Conservation (phyloP, 2,113 vertebrate genomes). For the Petrocephalus microphthalmus region DNA sequence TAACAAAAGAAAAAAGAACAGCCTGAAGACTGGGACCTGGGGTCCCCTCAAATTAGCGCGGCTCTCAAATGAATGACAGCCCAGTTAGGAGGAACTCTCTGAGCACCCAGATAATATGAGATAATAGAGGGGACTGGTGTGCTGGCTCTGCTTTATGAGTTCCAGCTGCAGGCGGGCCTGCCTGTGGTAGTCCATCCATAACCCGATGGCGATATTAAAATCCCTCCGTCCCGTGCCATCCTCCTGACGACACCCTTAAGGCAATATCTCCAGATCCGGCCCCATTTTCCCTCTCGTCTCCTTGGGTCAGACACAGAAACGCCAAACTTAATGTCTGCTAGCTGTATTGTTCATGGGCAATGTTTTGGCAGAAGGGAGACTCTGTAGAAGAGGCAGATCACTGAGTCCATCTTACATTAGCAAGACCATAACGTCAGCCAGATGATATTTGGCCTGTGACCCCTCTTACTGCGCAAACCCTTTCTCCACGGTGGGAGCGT, state of each 20-base stretch:
- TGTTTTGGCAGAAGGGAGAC: slow-evolving; percentile 62
- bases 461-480: slow-evolving; percentile 17
- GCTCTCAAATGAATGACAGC: background rate
- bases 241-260: background rate
- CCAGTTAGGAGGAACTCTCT: background rate
- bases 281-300: slow-evolving; percentile 46
- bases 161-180: background rate
- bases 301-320: slow-evolving; percentile 49
- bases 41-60: background rate
- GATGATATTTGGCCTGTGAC: slow-evolving; percentile 45
- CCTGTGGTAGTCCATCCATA: background rate
- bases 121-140: background rate
- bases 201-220: background rate
- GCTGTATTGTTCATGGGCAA: slow-evolving; percentile 57
- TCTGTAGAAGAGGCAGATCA: slow-evolving; percentile 42
- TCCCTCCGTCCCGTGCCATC: background rate
- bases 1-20: background rate
- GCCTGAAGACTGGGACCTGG: background rate
- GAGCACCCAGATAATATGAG: background rate
- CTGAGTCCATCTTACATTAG: slow-evolving; percentile 39
- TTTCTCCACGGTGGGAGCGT: slow-evolving; percentile 37
- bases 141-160: background rate
- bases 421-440: slow-evolving; percentile 53
- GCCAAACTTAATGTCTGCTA: slow-evolving; percentile 39
- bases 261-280: slow-evolving; percentile 21